A percentile compares a stretch with the other conserved stretches of the same genome.
These are phyloP conservation scores for Sycophila sp. DNA, from an alignment of 1,140 invertebrate genomes.

Conservation along the genomic window DNA sequence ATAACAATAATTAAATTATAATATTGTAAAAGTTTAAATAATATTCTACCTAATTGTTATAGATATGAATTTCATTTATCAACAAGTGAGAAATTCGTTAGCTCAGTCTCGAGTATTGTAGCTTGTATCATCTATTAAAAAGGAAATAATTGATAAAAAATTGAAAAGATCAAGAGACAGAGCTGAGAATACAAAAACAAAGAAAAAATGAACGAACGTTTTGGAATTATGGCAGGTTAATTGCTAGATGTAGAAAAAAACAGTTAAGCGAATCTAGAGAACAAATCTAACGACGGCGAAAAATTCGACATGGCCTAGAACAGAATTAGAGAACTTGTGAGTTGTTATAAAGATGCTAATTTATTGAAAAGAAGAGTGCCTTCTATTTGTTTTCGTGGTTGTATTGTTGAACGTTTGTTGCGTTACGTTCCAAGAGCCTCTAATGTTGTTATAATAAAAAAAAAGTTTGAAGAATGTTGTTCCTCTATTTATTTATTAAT, in stretches of 20 bases:
- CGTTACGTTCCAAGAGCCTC: conserved; percentile 64
- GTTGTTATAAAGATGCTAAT: conserved; percentile 58
- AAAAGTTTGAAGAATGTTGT: conserved; percentile 60
- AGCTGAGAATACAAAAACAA: conserved; percentile 23
- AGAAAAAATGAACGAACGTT: conserved; percentile 32
- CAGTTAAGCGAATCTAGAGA: conserved; percentile 22
- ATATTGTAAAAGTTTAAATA: conserved; percentile 62
- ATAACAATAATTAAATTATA: conserved; percentile 69
- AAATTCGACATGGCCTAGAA: conserved; percentile 54
- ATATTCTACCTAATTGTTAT: conserved; percentile 63
- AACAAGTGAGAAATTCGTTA: conserved; percentile 59
- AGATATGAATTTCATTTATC: conserved; percentile 60
- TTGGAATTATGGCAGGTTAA: conserved; percentile 35
- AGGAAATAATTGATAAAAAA: conserved; percentile 43
- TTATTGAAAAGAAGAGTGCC: conserved; percentile 63
- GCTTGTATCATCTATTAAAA: conserved; percentile 57
- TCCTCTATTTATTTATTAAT: conserved; percentile 61
- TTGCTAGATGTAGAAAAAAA: conserved; percentile 39
- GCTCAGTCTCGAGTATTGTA: conserved; percentile 61
- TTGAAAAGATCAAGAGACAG: conserved; percentile 41
- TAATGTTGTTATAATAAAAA: conserved; percentile 63
- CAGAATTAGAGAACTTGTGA: conserved; percentile 45
- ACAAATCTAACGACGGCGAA: conserved; percentile 28
- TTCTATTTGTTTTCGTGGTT: conserved; percentile 66
- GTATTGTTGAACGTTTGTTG: conserved; percentile 64